Evolutionary conservation across 2,888 invertebrate genomes (phyloP).

Genomic region (Tiliacea citrago): DNA sequence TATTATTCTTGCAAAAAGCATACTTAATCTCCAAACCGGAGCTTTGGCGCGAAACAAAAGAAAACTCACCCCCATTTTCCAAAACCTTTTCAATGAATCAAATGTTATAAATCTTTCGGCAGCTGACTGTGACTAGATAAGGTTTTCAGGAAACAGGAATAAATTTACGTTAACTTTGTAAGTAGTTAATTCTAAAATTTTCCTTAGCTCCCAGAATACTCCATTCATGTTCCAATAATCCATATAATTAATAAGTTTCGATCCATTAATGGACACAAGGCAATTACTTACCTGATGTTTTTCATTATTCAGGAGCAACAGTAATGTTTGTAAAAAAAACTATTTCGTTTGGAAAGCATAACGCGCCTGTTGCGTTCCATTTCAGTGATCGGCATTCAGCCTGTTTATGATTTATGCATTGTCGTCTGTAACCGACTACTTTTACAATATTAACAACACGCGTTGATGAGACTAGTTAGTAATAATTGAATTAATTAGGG

Average conservation of each 20-base stretch:
- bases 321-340: slow-evolving; percentile 62
- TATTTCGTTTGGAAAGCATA: slow-evolving; percentile 83
- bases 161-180: not conserved
- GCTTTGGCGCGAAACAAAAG: slow-evolving; percentile 21
- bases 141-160: slow-evolving; percentile 5
- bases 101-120: not conserved
- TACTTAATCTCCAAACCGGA: not conserved
- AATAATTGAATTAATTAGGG: slow-evolving; percentile 57
- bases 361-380: slow-evolving; percentile 80
- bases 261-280: slow-evolving; percentile 14
- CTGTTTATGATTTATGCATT: slow-evolving; percentile 77
- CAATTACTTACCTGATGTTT: slow-evolving; percentile 30
- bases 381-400: slow-evolving; percentile 82
- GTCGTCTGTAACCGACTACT: slow-evolving; percentile 66
- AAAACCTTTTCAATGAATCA: not conserved
- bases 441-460: slow-evolving; percentile 71
- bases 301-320: slow-evolving; percentile 31
- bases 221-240: not conserved
- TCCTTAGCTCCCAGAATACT: not conserved
- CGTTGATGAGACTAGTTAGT: slow-evolving; percentile 36
- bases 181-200: not conserved
- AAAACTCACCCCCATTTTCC: not conserved
- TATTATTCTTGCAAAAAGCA: not conserved
- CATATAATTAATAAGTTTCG: slow-evolving; percentile 3
- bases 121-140: not conserved